These are phyloP conservation scores for Cercopithecus neglectus DNA, from an alignment of 2,797 vertebrate species.

Conservation along the genomic window DNA sequence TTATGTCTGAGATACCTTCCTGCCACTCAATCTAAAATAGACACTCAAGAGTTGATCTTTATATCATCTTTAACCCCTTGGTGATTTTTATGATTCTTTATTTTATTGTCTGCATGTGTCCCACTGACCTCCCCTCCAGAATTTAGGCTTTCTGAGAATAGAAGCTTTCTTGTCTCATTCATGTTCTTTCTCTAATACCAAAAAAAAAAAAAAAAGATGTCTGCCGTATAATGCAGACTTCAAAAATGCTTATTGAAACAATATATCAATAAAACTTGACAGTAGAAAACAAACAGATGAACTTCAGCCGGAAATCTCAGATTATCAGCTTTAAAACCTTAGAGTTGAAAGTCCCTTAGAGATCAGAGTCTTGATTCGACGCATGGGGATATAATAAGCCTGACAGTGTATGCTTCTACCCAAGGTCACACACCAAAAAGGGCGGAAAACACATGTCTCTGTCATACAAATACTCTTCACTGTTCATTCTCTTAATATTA, in stretches of 20 bases:
- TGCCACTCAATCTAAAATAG: background rate
- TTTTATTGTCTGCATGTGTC: background rate
- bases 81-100: background rate
- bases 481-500: background rate
- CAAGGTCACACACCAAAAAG: background rate
- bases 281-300: background rate
- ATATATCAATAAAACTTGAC: background rate
- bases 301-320: background rate
- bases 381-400: background rate
- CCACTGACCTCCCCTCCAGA: background rate
- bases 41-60: background rate
- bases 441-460: background rate
- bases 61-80: background rate
- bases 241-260: background rate
- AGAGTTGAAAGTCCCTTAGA: background rate
- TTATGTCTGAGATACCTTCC: background rate
- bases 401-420: background rate
- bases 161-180: background rate
- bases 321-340: background rate
- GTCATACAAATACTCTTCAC: background rate
- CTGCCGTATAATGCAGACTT: background rate
- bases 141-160: background rate
- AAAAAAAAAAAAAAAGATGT: background rate
- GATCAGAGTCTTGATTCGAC: background rate
- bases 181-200: background rate